Percentiles rank a stretch among this genome's conserved stretches.
Conservation (phyloP, 2,113 vertebrate species). For the Trochalopteron elliotii region DNA sequence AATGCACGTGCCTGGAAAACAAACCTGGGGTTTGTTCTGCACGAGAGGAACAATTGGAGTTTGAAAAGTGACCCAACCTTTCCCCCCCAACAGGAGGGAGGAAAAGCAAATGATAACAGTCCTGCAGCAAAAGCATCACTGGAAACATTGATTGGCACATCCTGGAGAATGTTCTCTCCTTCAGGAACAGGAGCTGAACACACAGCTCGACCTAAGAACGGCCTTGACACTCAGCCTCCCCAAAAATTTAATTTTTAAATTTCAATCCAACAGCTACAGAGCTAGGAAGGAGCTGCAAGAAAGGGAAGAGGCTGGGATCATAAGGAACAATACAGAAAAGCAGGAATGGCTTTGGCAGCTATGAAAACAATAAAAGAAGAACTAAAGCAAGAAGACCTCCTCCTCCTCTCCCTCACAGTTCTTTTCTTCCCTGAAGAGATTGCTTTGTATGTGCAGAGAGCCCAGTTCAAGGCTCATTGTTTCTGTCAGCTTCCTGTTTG, state of each 20-base stretch:
- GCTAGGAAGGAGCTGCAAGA: background rate
- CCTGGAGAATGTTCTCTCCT: background rate
- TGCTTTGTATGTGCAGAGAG: conserved; percentile 26
- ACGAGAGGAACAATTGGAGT: background rate
- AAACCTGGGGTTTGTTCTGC: background rate
- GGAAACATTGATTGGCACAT: background rate
- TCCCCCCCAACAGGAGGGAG: background rate
- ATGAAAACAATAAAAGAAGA: conserved; percentile 28
- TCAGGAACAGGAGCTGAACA: background rate
- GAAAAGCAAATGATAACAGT: background rate
- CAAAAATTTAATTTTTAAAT: background rate
- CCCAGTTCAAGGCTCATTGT: conserved; percentile 66
- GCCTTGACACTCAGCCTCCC: background rate
- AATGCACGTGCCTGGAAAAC: conserved; percentile 80
- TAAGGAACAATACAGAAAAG: conserved; percentile 29
- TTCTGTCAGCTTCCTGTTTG: conserved; percentile 73
- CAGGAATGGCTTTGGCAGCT: conserved; percentile 23
- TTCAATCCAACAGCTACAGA: background rate
- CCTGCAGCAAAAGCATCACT: background rate
- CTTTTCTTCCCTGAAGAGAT: conserved; percentile 34
- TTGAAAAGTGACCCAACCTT: background rate
- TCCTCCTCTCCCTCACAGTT: background rate
- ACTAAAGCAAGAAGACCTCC: conserved; percentile 23
- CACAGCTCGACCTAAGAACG: background rate
- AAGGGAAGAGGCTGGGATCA: background rate